These are phyloP conservation scores for Pammene fasciana DNA, from an alignment of 2,888 invertebrate species.

Conservation along the genomic window DNA sequence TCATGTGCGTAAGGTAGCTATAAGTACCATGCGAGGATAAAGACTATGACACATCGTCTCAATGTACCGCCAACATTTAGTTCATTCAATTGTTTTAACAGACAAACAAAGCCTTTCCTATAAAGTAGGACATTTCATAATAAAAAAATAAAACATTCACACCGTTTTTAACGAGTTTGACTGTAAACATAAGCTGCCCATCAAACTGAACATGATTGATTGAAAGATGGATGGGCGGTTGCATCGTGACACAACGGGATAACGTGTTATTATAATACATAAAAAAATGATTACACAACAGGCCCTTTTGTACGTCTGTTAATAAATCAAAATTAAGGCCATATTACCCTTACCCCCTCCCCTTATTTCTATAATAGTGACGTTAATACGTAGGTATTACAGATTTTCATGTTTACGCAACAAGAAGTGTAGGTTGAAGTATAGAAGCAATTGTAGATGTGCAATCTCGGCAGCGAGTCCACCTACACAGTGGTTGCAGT, in stretches of 20 bases:
- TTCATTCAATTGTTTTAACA: constrained; percentile 55
- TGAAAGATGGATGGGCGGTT: constrained; percentile 63
- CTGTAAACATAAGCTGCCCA: constrained; percentile 41
- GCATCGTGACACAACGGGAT: constrained; percentile 49
- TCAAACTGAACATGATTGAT: constrained; percentile 46
- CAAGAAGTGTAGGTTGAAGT: neutral
- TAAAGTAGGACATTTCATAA: constrained; percentile 38
- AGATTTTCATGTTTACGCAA: constrained; percentile 4
- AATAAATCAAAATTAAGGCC: constrained; percentile 20
- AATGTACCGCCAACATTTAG: constrained; percentile 52
- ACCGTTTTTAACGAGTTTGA: constrained; percentile 38
- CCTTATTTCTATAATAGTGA: neutral
- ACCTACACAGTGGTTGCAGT: constrained; percentile 61
- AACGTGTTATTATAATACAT: constrained; percentile 43
- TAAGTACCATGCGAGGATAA: constrained; percentile 59
- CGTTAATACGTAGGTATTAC: neutral
- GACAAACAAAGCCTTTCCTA: constrained; percentile 43
- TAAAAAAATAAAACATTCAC: constrained; percentile 36
- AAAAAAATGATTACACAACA: constrained; percentile 30
- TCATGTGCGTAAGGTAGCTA: constrained; percentile 62
- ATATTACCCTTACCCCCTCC: constrained; percentile 1
- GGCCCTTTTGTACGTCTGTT: constrained; percentile 29
- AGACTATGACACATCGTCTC: constrained; percentile 68
- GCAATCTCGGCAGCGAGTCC: constrained; percentile 53
- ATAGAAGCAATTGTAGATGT: constrained; percentile 24